Evolutionary conservation across 2,113 vertebrate species (phyloP).

Genomic region (Alligator sinensis): DNA sequence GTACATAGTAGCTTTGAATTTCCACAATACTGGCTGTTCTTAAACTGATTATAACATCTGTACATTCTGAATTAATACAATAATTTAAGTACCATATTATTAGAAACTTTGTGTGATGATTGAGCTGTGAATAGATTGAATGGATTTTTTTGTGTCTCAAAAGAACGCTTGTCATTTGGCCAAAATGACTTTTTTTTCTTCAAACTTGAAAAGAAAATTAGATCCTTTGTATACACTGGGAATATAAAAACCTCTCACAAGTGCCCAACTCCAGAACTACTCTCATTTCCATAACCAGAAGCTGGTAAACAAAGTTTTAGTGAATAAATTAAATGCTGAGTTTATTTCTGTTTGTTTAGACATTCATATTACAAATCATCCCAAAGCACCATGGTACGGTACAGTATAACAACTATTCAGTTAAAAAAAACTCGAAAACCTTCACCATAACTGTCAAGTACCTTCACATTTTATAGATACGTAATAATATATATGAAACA

Average conservation of each 20-base stretch:
- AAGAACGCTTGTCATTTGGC: neutral
- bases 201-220: neutral
- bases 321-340: neutral
- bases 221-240: neutral
- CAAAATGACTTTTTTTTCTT: neutral
- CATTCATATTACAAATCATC: neutral
- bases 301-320: neutral
- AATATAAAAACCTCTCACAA: neutral
- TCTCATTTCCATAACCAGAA: neutral
- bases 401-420: neutral
- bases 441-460: neutral
- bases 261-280: neutral
- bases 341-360: neutral
- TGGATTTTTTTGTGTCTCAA: neutral
- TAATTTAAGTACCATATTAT: neutral
- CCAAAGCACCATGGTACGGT: neutral
- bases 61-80: conserved; percentile 13
- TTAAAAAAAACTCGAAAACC: neutral
- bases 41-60: neutral
- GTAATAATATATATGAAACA: too few relatives aligned
- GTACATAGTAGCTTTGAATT: neutral
- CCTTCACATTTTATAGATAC: neutral
- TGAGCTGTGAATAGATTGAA: neutral
- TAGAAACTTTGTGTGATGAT: neutral
- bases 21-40: neutral